These are phyloP conservation scores for Amazonetta brasiliensis DNA, from an alignment of 2,797 vertebrate genomes.

Conservation along the genomic window DNA sequence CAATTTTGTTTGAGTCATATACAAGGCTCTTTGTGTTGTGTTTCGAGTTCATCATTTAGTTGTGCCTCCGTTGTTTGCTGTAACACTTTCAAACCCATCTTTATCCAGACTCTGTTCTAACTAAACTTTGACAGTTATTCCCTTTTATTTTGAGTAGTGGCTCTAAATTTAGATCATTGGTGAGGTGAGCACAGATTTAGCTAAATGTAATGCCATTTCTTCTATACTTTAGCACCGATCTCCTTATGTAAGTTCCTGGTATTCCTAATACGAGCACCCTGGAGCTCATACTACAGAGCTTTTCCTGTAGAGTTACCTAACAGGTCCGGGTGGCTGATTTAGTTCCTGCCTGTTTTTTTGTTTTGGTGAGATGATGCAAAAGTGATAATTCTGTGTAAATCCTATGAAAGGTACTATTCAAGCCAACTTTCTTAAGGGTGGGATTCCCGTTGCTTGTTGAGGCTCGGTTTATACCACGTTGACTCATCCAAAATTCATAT, in stretches of 20 bases:
- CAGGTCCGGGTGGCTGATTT: not conserved
- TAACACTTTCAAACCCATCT: not conserved
- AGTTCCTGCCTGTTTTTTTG: not conserved
- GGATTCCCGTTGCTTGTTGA: not conserved
- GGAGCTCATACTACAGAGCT: not conserved
- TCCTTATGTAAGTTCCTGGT: not conserved
- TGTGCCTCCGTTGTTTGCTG: not conserved
- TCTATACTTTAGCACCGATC: not conserved
- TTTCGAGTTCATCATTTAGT: not conserved
- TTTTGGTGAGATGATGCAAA: not conserved
- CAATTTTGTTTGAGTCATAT: not conserved
- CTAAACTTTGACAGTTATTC: not conserved
- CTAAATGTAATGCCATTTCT: not conserved
- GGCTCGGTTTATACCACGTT: not conserved
- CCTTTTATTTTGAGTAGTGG: not conserved
- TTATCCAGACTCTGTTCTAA: not conserved
- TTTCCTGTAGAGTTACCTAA: not conserved
- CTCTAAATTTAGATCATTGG: not conserved
- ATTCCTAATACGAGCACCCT: not conserved
- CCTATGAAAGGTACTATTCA: rapidly evolving
- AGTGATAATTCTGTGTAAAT: not conserved
- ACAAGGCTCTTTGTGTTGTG: not conserved
- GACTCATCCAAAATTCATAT: not conserved
- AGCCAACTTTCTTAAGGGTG: not conserved
- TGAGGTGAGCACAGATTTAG: not conserved